phyloP scores from a whole-genome alignment of 2,113 vertebrate genomes.

The Psilopsiagon aymara region DNA sequence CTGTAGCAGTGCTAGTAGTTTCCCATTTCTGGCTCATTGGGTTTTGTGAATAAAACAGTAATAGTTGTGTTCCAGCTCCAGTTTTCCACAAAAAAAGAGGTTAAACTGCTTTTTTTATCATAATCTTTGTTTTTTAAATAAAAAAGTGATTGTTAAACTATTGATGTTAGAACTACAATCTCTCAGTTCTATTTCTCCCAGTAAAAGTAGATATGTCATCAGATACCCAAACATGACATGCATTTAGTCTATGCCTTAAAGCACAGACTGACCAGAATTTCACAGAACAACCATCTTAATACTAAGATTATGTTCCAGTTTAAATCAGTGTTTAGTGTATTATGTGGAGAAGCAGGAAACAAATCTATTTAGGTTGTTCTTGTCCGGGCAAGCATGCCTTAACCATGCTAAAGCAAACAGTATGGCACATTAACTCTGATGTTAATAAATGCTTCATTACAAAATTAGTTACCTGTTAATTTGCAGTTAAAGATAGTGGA shows the following conservation, averaged over 20 bases:
- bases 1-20: background rate
- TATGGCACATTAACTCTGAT: background rate
- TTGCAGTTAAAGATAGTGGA: background rate
- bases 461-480: background rate
- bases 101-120: constrained; percentile 12
- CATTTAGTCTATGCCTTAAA: background rate
- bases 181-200: background rate
- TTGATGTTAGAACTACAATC: constrained; percentile 31
- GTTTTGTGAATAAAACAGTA: constrained; percentile 67
- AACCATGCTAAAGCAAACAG: background rate
- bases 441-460: background rate
- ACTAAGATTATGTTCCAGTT: background rate
- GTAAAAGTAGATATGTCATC: background rate
- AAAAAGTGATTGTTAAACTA: constrained; percentile 1
- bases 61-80: constrained; percentile 52
- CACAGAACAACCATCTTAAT: background rate
- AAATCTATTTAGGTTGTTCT: background rate
- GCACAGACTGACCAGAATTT: background rate
- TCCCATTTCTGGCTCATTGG: constrained; percentile 51
- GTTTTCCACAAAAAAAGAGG: background rate
- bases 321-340: background rate
- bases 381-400: background rate
- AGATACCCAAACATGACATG: background rate
- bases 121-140: constrained; percentile 6
- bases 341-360: background rate